A percentile compares a stretch with the other conserved stretches of the same genome.
Evolutionary conservation across 2,113 vertebrate species (phyloP).

Genomic region (Tachysurus vachellii): DNA sequence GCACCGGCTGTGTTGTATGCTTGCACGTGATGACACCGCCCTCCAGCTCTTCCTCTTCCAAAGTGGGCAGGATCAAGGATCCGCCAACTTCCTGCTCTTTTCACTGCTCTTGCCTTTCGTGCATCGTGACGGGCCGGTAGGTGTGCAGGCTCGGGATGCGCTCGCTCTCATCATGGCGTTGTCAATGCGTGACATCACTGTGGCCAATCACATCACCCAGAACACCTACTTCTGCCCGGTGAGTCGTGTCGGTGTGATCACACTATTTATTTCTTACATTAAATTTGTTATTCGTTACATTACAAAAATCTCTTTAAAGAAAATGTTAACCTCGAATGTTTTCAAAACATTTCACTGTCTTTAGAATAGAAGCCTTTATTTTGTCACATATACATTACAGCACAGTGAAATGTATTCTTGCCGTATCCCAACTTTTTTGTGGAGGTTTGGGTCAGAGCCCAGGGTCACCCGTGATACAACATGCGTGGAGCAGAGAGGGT

Average conservation of each 20-base stretch:
- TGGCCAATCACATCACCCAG: slow-evolving; percentile 86
- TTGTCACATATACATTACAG: too few species aligned
- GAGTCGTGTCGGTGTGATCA: slow-evolving; percentile 60
- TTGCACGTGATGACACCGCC: slow-evolving; percentile 90
- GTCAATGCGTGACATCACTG: slow-evolving; percentile 82
- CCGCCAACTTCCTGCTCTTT: slow-evolving; percentile 95
- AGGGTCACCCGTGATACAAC: too few species aligned
- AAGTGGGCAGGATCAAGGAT: slow-evolving; percentile 92
- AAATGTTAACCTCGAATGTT: background rate
- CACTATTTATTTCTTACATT: background rate
- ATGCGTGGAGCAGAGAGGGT: too few species aligned
- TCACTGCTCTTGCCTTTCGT: slow-evolving; percentile 93
- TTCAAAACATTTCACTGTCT: background rate
- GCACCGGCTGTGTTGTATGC: slow-evolving; percentile 85
- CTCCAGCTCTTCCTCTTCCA: slow-evolving; percentile 97
- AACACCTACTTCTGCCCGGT: slow-evolving; percentile 98
- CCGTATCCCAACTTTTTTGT: too few species aligned
- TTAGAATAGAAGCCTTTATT: too few species aligned
- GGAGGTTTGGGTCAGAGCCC: too few species aligned
- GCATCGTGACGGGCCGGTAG: slow-evolving; percentile 85
- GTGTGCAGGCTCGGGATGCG: slow-evolving; percentile 87
- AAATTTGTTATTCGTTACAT: background rate
- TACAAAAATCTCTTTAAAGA: background rate
- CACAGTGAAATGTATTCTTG: too few species aligned
- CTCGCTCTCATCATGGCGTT: slow-evolving; percentile 93